phyloP scores from a whole-genome alignment of 2,113 vertebrate genomes.

The Guaruba guarouba region DNA sequence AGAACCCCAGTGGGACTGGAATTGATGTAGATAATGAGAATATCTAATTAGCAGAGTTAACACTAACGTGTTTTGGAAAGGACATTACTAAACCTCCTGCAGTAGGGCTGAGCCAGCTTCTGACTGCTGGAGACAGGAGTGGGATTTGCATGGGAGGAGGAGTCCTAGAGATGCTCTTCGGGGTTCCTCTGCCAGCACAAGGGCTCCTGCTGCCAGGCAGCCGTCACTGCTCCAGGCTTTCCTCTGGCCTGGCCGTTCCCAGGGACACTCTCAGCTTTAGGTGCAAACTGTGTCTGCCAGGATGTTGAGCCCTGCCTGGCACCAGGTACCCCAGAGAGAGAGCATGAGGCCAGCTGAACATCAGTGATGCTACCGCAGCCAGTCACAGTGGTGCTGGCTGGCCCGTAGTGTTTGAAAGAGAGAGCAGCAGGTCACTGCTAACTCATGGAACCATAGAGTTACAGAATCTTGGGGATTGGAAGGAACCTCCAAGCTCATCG shows the following conservation, averaged over 20 bases:
- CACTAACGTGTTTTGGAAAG: not conserved
- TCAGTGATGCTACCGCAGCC: not conserved
- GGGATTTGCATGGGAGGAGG: not conserved
- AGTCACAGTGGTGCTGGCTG: not conserved
- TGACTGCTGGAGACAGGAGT: not conserved
- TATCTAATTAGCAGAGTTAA: slow-evolving; percentile 21
- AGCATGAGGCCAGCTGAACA: not conserved
- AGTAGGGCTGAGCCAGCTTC: not conserved
- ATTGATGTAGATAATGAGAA: not conserved
- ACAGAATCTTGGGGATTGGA: not conserved
- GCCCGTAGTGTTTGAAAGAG: too few relatives aligned
- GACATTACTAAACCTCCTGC: not conserved
- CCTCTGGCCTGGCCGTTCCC: not conserved
- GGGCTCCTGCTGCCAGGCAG: not conserved
- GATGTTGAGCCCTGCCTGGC: not conserved
- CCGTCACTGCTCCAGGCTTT: not conserved
- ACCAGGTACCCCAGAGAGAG: not conserved
- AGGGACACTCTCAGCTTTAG: not conserved
- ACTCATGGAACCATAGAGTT: not conserved
- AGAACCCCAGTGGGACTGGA: not conserved
- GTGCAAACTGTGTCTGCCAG: not conserved
- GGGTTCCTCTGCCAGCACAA: not conserved
- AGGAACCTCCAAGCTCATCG: not conserved
- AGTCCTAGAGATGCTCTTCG: not conserved
- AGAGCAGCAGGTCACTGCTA: not conserved